Evolutionary conservation across 1,140 invertebrate genomes (phyloP).

Genomic region (Nylanderia fulva): DNA sequence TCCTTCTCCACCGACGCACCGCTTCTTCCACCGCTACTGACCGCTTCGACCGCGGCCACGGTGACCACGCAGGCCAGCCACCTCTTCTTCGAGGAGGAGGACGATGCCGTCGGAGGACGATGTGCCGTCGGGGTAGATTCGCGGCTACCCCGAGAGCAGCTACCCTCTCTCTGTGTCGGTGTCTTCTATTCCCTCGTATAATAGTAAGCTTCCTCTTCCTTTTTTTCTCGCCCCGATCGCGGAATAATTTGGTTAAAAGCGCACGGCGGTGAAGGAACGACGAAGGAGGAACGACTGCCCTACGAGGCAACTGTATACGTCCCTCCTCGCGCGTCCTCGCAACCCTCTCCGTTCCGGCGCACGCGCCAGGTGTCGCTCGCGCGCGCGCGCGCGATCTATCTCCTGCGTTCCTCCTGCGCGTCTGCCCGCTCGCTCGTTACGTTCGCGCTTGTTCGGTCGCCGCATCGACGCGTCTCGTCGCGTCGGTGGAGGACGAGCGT

Average conservation of each 20-base stretch:
- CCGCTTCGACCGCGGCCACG: slow-evolving; percentile 49
- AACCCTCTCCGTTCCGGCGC: slow-evolving; percentile 28
- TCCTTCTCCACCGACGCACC: slow-evolving; percentile 58
- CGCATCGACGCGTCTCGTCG: slow-evolving; percentile 73
- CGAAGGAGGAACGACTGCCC: slow-evolving; percentile 78
- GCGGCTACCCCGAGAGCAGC: slow-evolving; percentile 16
- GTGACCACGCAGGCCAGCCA: slow-evolving; percentile 35
- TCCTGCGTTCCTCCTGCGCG: slow-evolving; percentile 43
- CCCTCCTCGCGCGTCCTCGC: slow-evolving; percentile 64
- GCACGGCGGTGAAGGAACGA: slow-evolving; percentile 75
- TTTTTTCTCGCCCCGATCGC: slow-evolving; percentile 32
- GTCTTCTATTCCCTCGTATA: background rate
- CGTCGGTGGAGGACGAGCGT: slow-evolving; percentile 59
- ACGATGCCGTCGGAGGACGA: slow-evolving; percentile 40
- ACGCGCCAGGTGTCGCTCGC: slow-evolving; percentile 40
- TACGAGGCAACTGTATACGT: slow-evolving; percentile 75
- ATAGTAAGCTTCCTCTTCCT: background rate
- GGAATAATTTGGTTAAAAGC: slow-evolving; percentile 77
- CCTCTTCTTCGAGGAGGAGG: slow-evolving; percentile 39
- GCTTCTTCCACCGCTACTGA: slow-evolving; percentile 55
- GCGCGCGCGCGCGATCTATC: slow-evolving; percentile 56
- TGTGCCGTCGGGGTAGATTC: slow-evolving; percentile 52
- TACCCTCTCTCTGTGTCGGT: background rate
- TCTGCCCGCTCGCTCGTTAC: slow-evolving; percentile 47
- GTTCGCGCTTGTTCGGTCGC: slow-evolving; percentile 51